Conservation (phyloP, 2,113 vertebrate species). For the Cyprinodon brontotheroides region DNA sequence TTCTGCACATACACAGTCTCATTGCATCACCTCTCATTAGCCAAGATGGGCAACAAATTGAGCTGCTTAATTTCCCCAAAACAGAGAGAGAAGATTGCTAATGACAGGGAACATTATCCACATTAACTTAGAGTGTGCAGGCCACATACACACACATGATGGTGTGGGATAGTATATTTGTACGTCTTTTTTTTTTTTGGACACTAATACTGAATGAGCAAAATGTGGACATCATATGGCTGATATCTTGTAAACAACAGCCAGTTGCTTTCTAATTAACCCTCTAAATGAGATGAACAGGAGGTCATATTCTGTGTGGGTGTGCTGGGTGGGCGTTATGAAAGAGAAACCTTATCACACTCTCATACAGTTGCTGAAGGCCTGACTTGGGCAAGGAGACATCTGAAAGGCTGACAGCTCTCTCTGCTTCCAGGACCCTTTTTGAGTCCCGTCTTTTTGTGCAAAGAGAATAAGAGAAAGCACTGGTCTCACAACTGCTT, state of each 20-base stretch:
- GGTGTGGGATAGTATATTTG: not conserved
- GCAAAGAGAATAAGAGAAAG: slow-evolving; percentile 37
- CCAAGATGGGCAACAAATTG: slow-evolving; percentile 52
- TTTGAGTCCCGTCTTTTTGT: slow-evolving; percentile 27
- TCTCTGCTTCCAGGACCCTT: slow-evolving; percentile 25
- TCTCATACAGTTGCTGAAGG: slow-evolving; percentile 35
- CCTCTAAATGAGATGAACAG: slow-evolving; percentile 73
- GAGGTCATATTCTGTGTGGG: slow-evolving; percentile 72
- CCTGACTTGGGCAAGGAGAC: slow-evolving; percentile 36
- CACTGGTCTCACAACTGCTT: slow-evolving; percentile 53
- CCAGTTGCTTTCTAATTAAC: slow-evolving; percentile 80
- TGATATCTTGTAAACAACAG: slow-evolving; percentile 70
- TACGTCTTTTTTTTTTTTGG: slow-evolving; percentile 21
- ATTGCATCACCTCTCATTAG: slow-evolving; percentile 58
- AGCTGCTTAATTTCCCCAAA: slow-evolving; percentile 58
- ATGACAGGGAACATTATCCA: slow-evolving; percentile 44
- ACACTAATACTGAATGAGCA: slow-evolving; percentile 44
- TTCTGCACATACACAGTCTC: slow-evolving; percentile 40
- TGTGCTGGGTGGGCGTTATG: slow-evolving; percentile 16
- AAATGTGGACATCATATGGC: slow-evolving; percentile 76
- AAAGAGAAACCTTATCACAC: slow-evolving; percentile 38
- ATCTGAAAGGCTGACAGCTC: slow-evolving; percentile 52
- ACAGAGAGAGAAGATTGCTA: slow-evolving; percentile 51
- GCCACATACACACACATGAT: not conserved
- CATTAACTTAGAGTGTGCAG: slow-evolving; percentile 20